Percentiles rank a stretch among this genome's conserved stretches.
phyloP scores from a whole-genome alignment of 2,888 invertebrate genomes.

The Bhutanitis thaidina region DNA sequence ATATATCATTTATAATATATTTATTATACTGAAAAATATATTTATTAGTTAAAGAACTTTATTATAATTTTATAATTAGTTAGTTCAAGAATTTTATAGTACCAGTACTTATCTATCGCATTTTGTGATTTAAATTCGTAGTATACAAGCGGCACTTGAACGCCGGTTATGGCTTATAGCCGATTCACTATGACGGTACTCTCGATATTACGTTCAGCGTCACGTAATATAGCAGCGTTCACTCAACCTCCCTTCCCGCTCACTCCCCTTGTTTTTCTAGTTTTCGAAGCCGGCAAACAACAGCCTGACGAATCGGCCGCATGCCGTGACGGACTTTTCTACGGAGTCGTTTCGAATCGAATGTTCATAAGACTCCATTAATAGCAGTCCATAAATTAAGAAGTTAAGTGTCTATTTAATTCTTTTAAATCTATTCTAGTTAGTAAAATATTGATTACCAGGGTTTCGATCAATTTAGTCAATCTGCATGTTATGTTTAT shows the following conservation, averaged over 20 bases:
- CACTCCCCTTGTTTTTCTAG: slow-evolving; percentile 36
- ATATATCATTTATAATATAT: too few species aligned
- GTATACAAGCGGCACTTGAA: slow-evolving; percentile 38
- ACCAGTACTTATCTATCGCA: too few species aligned
- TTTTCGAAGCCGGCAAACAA: slow-evolving; percentile 37
- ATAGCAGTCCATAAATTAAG: slow-evolving; percentile 32
- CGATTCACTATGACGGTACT: slow-evolving; percentile 64
- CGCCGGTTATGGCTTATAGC: slow-evolving; percentile 56
- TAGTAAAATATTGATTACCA: too few species aligned
- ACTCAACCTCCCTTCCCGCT: slow-evolving; percentile 36
- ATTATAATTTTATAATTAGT: too few species aligned
- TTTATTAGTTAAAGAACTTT: too few species aligned
- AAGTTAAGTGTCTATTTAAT: not conserved
- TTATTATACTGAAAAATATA: too few species aligned
- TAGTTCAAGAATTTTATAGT: too few species aligned
- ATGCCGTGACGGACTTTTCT: slow-evolving; percentile 48
- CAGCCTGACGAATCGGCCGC: slow-evolving; percentile 59
- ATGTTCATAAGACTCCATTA: slow-evolving; percentile 41
- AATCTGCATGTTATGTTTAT: too few species aligned
- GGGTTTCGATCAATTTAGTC: too few species aligned
- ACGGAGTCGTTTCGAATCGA: slow-evolving; percentile 32
- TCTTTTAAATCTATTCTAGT: too few species aligned
- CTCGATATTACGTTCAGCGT: slow-evolving; percentile 56
- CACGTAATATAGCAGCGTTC: slow-evolving; percentile 59
- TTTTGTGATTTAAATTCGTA: slow-evolving; percentile 32